Conservation (phyloP, 2,888 invertebrate species). For the Drosophila atroscutellata region DNA sequence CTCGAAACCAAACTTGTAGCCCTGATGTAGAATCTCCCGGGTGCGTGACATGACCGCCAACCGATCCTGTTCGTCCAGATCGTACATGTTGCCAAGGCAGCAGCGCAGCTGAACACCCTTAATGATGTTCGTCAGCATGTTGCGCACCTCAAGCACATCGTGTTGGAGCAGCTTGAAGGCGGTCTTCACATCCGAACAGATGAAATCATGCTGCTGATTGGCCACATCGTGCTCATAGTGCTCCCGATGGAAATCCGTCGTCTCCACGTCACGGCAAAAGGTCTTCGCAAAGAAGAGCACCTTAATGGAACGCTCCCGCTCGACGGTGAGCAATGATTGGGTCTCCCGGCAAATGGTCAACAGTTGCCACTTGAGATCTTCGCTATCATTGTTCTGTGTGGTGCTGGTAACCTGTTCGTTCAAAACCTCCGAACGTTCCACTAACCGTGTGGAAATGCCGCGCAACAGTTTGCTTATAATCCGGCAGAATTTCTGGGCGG, state of each 20-base stretch:
- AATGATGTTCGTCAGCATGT: constrained; percentile 85
- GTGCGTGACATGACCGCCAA: constrained; percentile 88
- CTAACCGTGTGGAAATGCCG: constrained; percentile 85
- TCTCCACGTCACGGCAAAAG: constrained; percentile 89
- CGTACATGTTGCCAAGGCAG: constrained; percentile 78
- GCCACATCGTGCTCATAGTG: constrained; percentile 84
- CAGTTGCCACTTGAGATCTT: constrained; percentile 83
- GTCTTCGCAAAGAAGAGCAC: constrained; percentile 93
- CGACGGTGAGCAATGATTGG: constrained; percentile 91
- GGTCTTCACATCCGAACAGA: constrained; percentile 87
- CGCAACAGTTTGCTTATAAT: constrained; percentile 86
- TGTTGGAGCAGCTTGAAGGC: constrained; percentile 88
- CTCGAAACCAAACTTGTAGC: constrained; percentile 96
- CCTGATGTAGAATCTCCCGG: constrained; percentile 92
- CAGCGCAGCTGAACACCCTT: constrained; percentile 83
- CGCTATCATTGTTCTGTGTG: constrained; percentile 75
- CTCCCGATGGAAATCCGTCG: constrained; percentile 85
- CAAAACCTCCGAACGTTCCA: constrained; percentile 85
- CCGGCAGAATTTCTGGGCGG: constrained; percentile 91
- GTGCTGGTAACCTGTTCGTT: constrained; percentile 82
- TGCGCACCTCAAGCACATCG: constrained; percentile 83
- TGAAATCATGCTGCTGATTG: constrained; percentile 84
- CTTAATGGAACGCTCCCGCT: constrained; percentile 92
- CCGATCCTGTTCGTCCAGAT: constrained; percentile 76
- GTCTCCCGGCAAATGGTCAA: constrained; percentile 90